These are phyloP conservation scores for Orchestes rusci DNA, from an alignment of 2,888 invertebrate genomes.

Conservation along the genomic window DNA sequence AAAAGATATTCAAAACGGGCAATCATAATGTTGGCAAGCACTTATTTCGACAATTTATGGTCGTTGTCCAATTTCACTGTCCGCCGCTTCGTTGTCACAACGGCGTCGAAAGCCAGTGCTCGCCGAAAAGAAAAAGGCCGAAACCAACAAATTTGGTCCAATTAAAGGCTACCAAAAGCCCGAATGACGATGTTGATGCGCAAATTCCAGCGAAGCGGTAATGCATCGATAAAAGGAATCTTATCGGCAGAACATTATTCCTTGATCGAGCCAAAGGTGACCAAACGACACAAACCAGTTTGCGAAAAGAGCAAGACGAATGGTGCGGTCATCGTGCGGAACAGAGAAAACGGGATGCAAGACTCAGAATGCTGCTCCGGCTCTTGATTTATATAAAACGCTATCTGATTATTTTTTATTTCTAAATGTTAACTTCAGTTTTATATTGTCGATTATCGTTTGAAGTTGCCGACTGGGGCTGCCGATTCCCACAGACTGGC, in stretches of 20 bases:
- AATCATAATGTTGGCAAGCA: too few species aligned
- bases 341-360: constrained; percentile 4
- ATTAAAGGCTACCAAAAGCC: constrained; percentile 27
- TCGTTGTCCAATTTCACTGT: too few species aligned
- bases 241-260: constrained; percentile 35
- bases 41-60: too few species aligned
- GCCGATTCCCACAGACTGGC: constrained; percentile 43
- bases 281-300: constrained; percentile 32
- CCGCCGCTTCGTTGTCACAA: too few species aligned
- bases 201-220: constrained; percentile 35
- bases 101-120: too few species aligned
- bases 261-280: constrained; percentile 31
- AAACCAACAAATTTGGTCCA: constrained; percentile 35
- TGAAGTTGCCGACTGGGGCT: constrained; percentile 40
- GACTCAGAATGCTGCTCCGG: constrained; percentile 14
- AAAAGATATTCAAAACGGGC: too few species aligned
- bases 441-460: constrained; percentile 46
- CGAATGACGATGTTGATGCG: constrained; percentile 15
- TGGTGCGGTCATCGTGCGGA: neutral
- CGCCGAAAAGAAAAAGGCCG: constrained; percentile 19
- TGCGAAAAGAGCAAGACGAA: constrained; percentile 19
- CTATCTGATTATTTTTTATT: constrained; percentile 45
- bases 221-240: constrained; percentile 34
- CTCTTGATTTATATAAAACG: constrained; percentile 44
- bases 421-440: constrained; percentile 46